Evolutionary conservation across 2,888 invertebrate genomes (phyloP).

Genomic region (Thumatha senex): DNA sequence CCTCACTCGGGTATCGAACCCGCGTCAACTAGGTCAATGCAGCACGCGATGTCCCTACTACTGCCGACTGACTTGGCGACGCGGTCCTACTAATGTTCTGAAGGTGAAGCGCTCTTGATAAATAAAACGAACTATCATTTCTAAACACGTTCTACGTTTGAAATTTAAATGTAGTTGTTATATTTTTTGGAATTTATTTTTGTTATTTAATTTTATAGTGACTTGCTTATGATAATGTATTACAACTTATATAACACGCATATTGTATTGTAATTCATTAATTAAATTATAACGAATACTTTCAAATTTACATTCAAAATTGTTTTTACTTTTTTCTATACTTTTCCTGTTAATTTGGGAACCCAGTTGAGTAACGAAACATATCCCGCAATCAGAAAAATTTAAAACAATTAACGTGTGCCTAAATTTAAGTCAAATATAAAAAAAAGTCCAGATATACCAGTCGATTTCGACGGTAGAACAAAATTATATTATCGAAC

Average conservation of each 20-base stretch:
- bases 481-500: too few relatives aligned
- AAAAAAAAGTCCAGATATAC: too few relatives aligned
- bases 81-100: conserved; percentile 45
- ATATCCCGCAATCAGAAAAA: too few relatives aligned
- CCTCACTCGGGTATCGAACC: conserved; percentile 77
- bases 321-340: too few relatives aligned
- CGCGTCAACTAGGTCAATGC: conserved; percentile 74
- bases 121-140: conserved; percentile 24
- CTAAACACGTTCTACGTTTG: conserved; percentile 4
- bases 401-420: too few relatives aligned
- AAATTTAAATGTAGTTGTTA: background rate
- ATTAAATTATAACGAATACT: background rate
- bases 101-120: conserved; percentile 35
- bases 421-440: too few relatives aligned
- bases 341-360: too few relatives aligned
- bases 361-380: too few relatives aligned
- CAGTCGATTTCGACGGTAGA: too few relatives aligned
- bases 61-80: conserved; percentile 43
- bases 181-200: background rate
- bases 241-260: background rate
- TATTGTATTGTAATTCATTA: background rate
- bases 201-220: background rate
- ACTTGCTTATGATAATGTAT: too few relatives aligned
- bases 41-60: conserved; percentile 62
- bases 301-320: too few relatives aligned